Evolutionary conservation across 2,797 vertebrate genomes (phyloP).

Genomic region (Taeniopygia guttata): DNA sequence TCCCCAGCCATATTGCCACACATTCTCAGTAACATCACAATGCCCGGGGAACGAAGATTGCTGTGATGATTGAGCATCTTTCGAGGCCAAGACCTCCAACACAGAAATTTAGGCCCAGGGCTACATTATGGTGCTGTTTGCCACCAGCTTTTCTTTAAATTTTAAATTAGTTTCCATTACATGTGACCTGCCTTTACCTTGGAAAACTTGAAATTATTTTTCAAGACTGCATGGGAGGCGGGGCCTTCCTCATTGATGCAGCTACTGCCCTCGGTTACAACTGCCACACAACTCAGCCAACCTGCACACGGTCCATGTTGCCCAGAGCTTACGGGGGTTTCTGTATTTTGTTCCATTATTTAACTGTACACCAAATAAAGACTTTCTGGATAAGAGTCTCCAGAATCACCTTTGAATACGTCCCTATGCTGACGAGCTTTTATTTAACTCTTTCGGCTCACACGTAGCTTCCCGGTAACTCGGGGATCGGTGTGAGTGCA

Average conservation of each 20-base stretch:
- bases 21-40: fast-evolving
- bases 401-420: fast-evolving
- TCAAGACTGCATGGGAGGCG: fast-evolving
- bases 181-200: no score
- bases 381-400: background rate
- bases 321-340: fast-evolving
- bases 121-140: fast-evolving
- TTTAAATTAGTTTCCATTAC: background rate
- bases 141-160: background rate
- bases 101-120: background rate
- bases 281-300: fast-evolving
- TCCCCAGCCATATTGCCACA: background rate
- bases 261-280: fast-evolving
- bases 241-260: fast-evolving
- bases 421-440: fast-evolving
- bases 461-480: background rate
- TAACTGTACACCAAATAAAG: fast-evolving
- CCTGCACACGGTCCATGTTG: fast-evolving
- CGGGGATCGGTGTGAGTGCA: fast-evolving
- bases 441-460: background rate
- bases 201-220: background rate
- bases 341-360: fast-evolving
- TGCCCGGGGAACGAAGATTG: background rate
- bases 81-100: background rate
- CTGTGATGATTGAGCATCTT: fast-evolving